Evolutionary conservation across 2,113 vertebrate species (phyloP).

Genomic region (Myotis davidii): DNA sequence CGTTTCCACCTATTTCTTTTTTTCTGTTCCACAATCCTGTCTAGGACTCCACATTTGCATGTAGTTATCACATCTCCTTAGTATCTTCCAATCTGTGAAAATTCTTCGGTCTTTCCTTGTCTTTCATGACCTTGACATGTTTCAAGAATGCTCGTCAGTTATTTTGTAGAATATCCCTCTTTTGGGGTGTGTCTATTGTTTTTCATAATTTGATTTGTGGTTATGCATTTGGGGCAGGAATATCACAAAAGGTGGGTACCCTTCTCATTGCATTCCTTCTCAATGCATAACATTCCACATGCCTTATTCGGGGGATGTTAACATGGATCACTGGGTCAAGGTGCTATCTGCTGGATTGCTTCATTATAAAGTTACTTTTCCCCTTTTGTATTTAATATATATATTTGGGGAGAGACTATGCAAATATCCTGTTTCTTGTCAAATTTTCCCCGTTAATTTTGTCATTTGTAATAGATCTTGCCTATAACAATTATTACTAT

Average conservation of each 20-base stretch:
- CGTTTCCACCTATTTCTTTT: neutral
- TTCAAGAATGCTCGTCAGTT: neutral
- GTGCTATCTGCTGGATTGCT: neutral
- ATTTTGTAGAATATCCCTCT: neutral
- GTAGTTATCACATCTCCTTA: neutral
- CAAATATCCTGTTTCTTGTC: neutral
- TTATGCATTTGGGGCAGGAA: neutral
- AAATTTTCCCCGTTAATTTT: neutral
- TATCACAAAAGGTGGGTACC: neutral
- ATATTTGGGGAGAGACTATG: neutral
- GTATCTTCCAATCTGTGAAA: neutral
- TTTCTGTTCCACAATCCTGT: neutral
- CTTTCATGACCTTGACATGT: neutral
- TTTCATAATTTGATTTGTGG: neutral
- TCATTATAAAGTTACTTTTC: neutral
- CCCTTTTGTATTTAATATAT: neutral
- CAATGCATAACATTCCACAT: too few relatives aligned
- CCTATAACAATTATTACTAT: neutral
- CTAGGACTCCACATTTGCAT: neutral
- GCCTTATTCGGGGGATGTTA: neutral
- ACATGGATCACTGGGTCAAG: neutral
- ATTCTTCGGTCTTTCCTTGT: neutral
- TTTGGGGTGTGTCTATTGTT: neutral
- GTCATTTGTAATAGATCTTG: neutral
- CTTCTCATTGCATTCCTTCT: neutral